Percentiles rank a stretch among this genome's conserved stretches.
phyloP scores from a whole-genome alignment of 2,888 invertebrate species.

The Magallana nippona region DNA sequence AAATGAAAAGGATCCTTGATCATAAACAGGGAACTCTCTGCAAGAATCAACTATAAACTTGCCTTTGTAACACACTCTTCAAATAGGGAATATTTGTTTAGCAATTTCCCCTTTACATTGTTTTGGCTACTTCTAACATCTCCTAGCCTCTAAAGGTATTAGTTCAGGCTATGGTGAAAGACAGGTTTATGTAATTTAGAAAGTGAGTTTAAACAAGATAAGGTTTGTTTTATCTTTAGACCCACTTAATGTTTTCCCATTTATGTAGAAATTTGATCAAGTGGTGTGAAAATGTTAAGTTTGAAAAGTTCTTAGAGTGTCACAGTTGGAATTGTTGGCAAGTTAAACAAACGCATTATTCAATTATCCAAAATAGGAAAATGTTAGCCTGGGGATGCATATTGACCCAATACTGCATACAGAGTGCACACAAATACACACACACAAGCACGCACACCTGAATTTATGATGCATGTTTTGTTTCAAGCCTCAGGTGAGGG shows the following conservation, averaged over 20 bases:
- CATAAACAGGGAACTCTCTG: too few species aligned
- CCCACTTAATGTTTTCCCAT: background rate
- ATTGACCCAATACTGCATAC: background rate
- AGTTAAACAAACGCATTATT: background rate
- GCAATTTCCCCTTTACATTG: too few species aligned
- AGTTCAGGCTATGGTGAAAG: too few species aligned
- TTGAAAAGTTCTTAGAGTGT: background rate
- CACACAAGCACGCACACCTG: background rate
- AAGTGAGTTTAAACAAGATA: background rate
- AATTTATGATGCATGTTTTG: slow-evolving; percentile 27
- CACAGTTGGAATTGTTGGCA: slow-evolving; percentile 16
- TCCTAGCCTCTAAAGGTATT: too few species aligned
- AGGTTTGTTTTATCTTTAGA: background rate
- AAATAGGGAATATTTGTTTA: too few species aligned
- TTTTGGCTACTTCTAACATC: too few species aligned
- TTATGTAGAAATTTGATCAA: background rate
- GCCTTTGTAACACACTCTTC: too few species aligned
- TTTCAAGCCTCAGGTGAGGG: slow-evolving; percentile 16
- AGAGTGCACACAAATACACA: slow-evolving; percentile 8
- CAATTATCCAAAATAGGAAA: background rate
- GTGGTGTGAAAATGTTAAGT: background rate
- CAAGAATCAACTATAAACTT: too few species aligned
- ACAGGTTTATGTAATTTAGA: too few species aligned
- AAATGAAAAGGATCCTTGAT: too few species aligned
- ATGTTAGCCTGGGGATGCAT: background rate